Evolutionary conservation across 2,888 invertebrate genomes (phyloP), one percentile per base, ranked within the genome.

Genomic region (Cybosia mesomella): DNA sequence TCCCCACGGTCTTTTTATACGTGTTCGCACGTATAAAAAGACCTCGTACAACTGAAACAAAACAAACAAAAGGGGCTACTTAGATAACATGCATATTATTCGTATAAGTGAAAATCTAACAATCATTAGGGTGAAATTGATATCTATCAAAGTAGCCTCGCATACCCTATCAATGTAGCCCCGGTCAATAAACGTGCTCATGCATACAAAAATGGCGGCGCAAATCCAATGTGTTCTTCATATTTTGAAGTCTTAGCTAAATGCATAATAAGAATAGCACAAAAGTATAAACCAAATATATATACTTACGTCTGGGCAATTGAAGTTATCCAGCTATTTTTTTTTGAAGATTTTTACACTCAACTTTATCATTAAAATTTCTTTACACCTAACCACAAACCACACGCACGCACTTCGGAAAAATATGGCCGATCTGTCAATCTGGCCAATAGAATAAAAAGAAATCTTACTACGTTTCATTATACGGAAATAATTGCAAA

Each of bases 201-300:
- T 34, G 34, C 34, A 34, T 34, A 34, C 34, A 34, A 34, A 34
- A 34, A 34, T 34, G 34, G 34, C 34, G 34, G 9, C 34, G 34
- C 34, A 34, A 34, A 34, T 10, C 34, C 34, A 34, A 34, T 34
- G 34, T 34, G 34, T 34, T 34, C 9, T 34, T 34, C 9, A 34
- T 34, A 8, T 34, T 34, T 34, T 34, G 34, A 34, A 34, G 10
- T 34, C 34, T 34, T 34, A 34, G 34, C 34, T 34, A 34, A 49
- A 49, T 49, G 49, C 49, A 49, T 18, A 49, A 49, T 49, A 49
- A 49, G 49, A 49, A 49, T 49, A 49, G 49, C 49, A 49, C 49
- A 49, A n/a, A 49, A 49, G 49, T n/a, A 15, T 34, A 34, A 34
- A 34, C 34, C 7, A 34, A 34, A 34, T 34, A 34, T 34, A 7